Evolutionary conservation across 2,797 vertebrate genomes (phyloP), one percentile per base, ranked within the genome.

Genomic region (Mareca strepera): DNA sequence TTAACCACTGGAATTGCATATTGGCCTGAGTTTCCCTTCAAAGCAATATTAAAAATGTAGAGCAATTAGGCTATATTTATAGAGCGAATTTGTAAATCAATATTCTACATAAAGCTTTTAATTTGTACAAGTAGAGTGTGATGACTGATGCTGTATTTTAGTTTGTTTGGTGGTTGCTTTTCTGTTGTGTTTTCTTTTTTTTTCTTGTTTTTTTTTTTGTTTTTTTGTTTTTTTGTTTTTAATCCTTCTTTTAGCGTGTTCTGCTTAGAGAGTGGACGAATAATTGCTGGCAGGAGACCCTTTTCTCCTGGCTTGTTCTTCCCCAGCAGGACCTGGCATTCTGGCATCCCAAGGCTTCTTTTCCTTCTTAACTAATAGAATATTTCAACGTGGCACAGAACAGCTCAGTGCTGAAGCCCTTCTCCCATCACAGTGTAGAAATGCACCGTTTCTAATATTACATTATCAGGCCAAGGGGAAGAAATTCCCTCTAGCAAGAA

Each of bases 31-130:
- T 53, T 96, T 93, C 83, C 73, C 25, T 96, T 96, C 88, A 95
- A 96, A 94, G 66, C 74, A 66, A 68, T 91, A 77, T 82, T 91
- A 96, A 96, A 91, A 66, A 74, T 77, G 78, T 50, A 69, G 35
- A 75, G 43, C 92, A 96, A 96, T 95, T 94, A 94, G 68, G 68
- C 70, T 60, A 52, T 94, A 97, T 97, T 96, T 95, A 67, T 56
- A 50, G 37, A 93, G 37, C 69, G 58, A 90, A 64, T 69, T 86
- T 58, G 75, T 86, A 75, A 94, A 95, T 92, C 92, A 93, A 56
- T 95, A 91, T 85, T 31, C 41, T 88, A 70, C 77, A 77, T 82
- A 83, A 94, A 93, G 92, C 85, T 85, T 93, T 82, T 88, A 74
- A 91, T 92, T 87, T 92, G 60, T 73, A 58, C 63, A 69, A 81